Base-by-base conservation (phyloP, 2,888 invertebrate species). In the Xylota sylvarum region DNA sequence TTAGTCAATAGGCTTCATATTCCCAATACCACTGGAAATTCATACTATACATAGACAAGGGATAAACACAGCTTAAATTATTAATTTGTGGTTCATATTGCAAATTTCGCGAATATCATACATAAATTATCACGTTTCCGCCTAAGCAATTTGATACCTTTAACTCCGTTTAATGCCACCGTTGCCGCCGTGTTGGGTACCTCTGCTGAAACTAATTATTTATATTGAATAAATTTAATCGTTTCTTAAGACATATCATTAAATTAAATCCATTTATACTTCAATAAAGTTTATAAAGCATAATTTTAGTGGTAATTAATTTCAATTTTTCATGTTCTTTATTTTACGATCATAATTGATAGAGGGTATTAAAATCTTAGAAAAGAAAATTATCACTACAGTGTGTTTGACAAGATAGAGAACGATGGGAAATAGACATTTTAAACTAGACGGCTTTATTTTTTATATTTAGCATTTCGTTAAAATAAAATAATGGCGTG, bases 231-330 rank as follows among this genome's bases (percentile, higher is more conserved):
- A 9, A 23, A 9, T 23, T 48, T 19, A 50, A 50, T 50, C 2
- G 23, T 10, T 46, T 62, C 32, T 50, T 50, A 48, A 65, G 50
- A 17, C 40, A 17, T 23, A 23, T 19, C 50, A 35, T 50, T 19
- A 35, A 50, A 27, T 35, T 17, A n/a, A 65, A 50, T 50, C 65
- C 19, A 12, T 65, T 50, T n/a, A 50, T 48, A 23, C 7, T 4
- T 30, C 35, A 17, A 65, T 32, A 65, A 55, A 65, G 48, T 35
- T 32, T 19, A 19, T 6, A 32, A 65, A 19, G 7, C 17, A 50
- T 35, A 50, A 48, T 32, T 65, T 65, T 12, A 17, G 48, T 27
- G 32, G 30, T 17, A 64, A 48, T 64, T 48, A 9, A 32, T 46
- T 32, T 64, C 12, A 14, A 5, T 55, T 32, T 14, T 56, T 56